These are phyloP conservation scores for Hydrolagus affinis DNA, from an alignment of 2,113 vertebrate species.

Conservation along the genomic window DNA sequence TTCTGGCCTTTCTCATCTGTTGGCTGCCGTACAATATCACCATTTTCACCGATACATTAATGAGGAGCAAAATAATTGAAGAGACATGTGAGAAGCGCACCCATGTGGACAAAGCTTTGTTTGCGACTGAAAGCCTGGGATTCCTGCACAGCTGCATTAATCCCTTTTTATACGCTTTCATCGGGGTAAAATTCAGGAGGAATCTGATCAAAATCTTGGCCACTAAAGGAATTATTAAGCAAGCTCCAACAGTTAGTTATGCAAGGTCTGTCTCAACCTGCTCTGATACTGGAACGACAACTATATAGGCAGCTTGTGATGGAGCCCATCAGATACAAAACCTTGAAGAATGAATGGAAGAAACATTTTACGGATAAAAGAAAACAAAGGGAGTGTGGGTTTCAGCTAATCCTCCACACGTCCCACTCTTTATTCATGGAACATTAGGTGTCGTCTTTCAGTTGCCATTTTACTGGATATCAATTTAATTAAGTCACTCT, in stretches of 20 bases:
- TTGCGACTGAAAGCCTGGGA: conserved; percentile 59
- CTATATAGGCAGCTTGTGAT: background rate
- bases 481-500: too few relatives aligned
- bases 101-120: conserved; percentile 45
- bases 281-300: background rate
- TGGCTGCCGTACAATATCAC: conserved; percentile 77
- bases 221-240: conserved; percentile 60
- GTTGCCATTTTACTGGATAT: too few relatives aligned
- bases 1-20: conserved; percentile 72
- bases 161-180: conserved; percentile 80
- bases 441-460: too few relatives aligned
- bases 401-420: too few relatives aligned
- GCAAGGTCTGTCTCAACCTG: background rate
- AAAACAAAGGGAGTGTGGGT: too few relatives aligned
- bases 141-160: conserved; percentile 80
- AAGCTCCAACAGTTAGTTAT: conserved; percentile 35
- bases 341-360: too few relatives aligned
- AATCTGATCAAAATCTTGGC: conserved; percentile 64
- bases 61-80: conserved; percentile 12
- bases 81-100: conserved; percentile 50
- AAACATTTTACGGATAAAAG: too few relatives aligned
- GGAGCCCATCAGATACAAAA: too few relatives aligned
- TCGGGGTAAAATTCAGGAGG: conserved; percentile 77
- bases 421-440: too few relatives aligned
- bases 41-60: conserved; percentile 61